These are phyloP conservation scores for Brenthis ino DNA, from an alignment of 2,888 invertebrate species.

Conservation along the genomic window DNA sequence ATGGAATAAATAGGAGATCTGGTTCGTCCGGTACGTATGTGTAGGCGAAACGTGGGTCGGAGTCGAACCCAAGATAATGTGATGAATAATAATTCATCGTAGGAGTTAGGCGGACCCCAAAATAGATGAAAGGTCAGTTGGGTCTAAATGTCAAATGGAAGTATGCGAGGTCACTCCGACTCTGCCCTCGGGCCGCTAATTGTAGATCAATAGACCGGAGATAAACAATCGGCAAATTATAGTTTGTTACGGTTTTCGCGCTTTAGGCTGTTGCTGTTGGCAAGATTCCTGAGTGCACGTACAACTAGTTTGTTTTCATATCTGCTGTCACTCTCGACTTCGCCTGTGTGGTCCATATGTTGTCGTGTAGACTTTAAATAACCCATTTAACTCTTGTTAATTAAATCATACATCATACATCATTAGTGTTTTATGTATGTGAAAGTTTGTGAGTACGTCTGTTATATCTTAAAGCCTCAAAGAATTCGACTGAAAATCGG, in stretches of 20 bases:
- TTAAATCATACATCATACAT: no score
- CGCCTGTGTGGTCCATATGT: slow-evolving; percentile 10
- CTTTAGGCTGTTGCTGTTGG: slow-evolving; percentile 27
- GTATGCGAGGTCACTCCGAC: slow-evolving; percentile 57
- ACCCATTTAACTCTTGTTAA: not conserved
- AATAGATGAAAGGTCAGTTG: slow-evolving; percentile 69
- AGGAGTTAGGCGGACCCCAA: slow-evolving; percentile 68
- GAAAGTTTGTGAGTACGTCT: no score
- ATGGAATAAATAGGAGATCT: slow-evolving; percentile 64
- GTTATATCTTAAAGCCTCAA: no score
- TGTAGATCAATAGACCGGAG: slow-evolving; percentile 41
- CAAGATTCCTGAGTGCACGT: slow-evolving; percentile 28
- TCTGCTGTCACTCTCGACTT: slow-evolving; percentile 17
- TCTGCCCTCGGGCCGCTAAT: slow-evolving; percentile 55
- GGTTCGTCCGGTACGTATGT: slow-evolving; percentile 63
- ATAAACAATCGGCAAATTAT: slow-evolving; percentile 46
- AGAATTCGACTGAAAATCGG: no score
- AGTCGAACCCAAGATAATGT: slow-evolving; percentile 49
- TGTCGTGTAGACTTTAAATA: slow-evolving; percentile 13
- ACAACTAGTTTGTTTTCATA: slow-evolving; percentile 20
- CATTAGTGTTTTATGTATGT: not conserved
- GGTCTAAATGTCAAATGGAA: slow-evolving; percentile 72
- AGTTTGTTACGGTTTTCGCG: slow-evolving; percentile 37
- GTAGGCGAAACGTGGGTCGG: slow-evolving; percentile 57
- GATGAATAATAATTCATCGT: slow-evolving; percentile 59